These are phyloP conservation scores for Metellina segmentata DNA, from an alignment of 2,888 invertebrate species.

Conservation along the genomic window DNA sequence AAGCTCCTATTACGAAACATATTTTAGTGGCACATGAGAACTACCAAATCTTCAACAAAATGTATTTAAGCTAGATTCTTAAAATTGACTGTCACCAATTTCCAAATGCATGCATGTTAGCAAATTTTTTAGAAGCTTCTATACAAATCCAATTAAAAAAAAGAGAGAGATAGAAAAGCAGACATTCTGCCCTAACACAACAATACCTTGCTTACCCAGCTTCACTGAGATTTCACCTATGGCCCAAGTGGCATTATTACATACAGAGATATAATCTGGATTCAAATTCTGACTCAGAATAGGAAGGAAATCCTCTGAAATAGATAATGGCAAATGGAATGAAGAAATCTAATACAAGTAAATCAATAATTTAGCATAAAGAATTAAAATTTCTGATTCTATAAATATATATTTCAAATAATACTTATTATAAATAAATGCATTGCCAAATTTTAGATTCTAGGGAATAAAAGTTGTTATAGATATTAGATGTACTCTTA, in stretches of 20 bases:
- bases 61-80: no score
- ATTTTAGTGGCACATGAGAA: no score
- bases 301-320: slow-evolving; percentile 92
- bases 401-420: no score
- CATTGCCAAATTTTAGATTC: no score
- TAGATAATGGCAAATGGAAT: neutral
- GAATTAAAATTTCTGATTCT: neutral
- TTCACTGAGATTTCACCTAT: slow-evolving; percentile 99
- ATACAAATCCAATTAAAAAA: neutral
- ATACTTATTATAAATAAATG: no score
- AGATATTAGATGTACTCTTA: no score
- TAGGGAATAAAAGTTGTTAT: no score
- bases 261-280: slow-evolving; percentile 98
- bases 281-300: slow-evolving; percentile 97
- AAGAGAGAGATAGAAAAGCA: slow-evolving; percentile 44
- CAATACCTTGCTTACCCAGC: slow-evolving; percentile 86
- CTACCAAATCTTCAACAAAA: no score
- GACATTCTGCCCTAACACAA: slow-evolving; percentile 58
- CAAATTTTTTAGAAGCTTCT: neutral
- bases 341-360: neutral
- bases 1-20: no score
- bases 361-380: neutral
- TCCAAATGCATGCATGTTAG: neutral
- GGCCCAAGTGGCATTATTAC: slow-evolving; percentile 99
- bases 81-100: neutral